Base-by-base conservation (phyloP, 2,113 vertebrate species). In the Rana temporaria region DNA sequence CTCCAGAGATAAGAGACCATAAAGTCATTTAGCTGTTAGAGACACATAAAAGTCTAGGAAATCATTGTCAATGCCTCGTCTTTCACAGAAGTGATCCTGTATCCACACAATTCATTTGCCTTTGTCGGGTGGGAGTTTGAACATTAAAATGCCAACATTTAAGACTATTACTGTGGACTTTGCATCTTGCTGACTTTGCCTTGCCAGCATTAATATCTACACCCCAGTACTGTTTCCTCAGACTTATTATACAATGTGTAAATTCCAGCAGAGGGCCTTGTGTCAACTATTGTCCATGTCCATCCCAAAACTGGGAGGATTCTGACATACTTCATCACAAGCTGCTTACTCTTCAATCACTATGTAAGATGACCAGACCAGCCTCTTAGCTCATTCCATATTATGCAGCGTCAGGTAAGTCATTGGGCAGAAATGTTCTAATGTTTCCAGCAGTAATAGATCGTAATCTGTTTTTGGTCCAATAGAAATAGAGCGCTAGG, bases 281-380 rank as follows among this genome's bases (percentile, higher is more conserved):
- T 75, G 7, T 66, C 48, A 82, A 55, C 57, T 18, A 63, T 26
- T 53, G 60, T 56, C 19, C 20, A 26, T 20, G 65, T 24, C 60
- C 57, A 34, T 15, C 71, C 81, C 72, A 76, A 68, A 59, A 60
- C 62, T 75, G 70, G 79, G 79, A 82, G 70, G 79, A 74, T 65
- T 74, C 70, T 7, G 24, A 20, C 30, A 56, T 19, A 18, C 17
- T 64, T n/a, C 63, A 60, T 42, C 71, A 75, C n/a, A 64, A 24
- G 48, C 14, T 66, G 19, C 6, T 38, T 48, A 42, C 59, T 69
- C 42, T 22, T 32, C 14, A 68, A 7, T 20, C 32, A 30, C 11
- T 24, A 17, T 76, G 34, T 26, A 67, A 68, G 52, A 11, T 68
- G 53, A 59, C 59, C n/a, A 48, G 17, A 30, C 57, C 63, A 67